Conservation (phyloP, 2,797 vertebrate genomes). For the Melopsittacus undulatus region DNA sequence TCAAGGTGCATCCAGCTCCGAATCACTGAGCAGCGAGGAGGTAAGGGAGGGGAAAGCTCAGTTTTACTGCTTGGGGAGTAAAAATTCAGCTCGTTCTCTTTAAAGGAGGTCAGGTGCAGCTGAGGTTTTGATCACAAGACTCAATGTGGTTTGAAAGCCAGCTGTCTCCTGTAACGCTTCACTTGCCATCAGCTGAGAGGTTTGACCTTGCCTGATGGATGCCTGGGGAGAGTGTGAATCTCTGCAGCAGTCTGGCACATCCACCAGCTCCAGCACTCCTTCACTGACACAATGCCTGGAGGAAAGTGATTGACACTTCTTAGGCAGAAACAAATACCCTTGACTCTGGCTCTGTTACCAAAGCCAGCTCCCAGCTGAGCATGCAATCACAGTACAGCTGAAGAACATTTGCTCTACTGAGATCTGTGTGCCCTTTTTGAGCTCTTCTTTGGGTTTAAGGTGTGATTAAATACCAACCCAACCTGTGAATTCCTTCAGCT, state of each 20-base stretch:
- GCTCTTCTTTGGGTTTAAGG: neutral
- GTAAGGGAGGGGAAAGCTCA: neutral
- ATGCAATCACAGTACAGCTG: neutral
- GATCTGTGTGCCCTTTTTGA: neutral
- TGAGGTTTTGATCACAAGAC: neutral
- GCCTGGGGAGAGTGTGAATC: neutral
- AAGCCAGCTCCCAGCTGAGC: neutral
- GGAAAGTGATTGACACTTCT: neutral
- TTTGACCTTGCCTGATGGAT: neutral
- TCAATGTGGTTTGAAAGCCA: neutral
- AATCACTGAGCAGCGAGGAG: conserved; percentile 75
- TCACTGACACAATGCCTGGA: neutral
- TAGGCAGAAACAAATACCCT: neutral
- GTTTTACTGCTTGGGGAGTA: neutral
- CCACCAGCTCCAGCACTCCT: neutral
- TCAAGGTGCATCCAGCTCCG: conserved; percentile 25
- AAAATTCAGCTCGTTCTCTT: neutral
- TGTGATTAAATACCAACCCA: neutral
- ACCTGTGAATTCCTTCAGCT: neutral
- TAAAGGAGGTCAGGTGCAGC: neutral
- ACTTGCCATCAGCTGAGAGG: neutral
- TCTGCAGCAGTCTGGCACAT: neutral
- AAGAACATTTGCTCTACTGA: neutral
- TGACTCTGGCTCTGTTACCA: neutral
- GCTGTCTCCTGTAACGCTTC: neutral